Evolutionary conservation across 2,797 vertebrate genomes (phyloP).

Genomic region (Oceanodroma leucorhoa): DNA sequence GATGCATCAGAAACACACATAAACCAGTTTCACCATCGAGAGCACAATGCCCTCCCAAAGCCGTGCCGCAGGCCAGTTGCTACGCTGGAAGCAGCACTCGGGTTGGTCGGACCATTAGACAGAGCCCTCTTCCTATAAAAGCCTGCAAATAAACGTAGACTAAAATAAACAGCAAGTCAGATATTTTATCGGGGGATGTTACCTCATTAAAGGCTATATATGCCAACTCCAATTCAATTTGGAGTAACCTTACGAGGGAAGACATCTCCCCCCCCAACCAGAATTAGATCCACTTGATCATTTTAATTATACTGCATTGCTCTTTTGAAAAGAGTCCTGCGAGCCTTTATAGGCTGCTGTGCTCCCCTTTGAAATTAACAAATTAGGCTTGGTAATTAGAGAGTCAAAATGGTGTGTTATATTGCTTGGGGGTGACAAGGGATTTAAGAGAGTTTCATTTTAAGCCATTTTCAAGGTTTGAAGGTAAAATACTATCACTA

Average conservation of each 20-base stretch:
- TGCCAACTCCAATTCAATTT: conserved; percentile 67
- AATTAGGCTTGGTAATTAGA: conserved; percentile 68
- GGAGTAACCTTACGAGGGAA: conserved; percentile 47
- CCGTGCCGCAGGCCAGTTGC: background rate
- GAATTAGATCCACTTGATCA: conserved; percentile 70
- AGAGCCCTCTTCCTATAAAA: conserved; percentile 43
- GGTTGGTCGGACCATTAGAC: conserved; percentile 18
- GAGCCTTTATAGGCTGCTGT: conserved; percentile 54
- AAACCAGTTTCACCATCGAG: background rate
- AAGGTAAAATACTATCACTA: conserved; percentile 55
- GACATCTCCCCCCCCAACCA: background rate
- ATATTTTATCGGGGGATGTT: conserved; percentile 65
- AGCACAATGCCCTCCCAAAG: background rate
- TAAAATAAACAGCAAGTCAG: conserved; percentile 68
- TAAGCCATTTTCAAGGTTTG: conserved; percentile 22
- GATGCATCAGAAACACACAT: conserved; percentile 12
- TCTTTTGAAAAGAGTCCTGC: conserved; percentile 56
- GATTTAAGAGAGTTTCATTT: conserved; percentile 52
- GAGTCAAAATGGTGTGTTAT: conserved; percentile 56
- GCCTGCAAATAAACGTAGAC: conserved; percentile 51
- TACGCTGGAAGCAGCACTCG: background rate
- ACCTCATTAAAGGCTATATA: conserved; percentile 67
- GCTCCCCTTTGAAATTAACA: conserved; percentile 68
- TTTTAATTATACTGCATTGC: conserved; percentile 63
- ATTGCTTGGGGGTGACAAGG: conserved; percentile 56